Conservation (phyloP, 2,888 invertebrate genomes). For the Emmelina monodactyla region DNA sequence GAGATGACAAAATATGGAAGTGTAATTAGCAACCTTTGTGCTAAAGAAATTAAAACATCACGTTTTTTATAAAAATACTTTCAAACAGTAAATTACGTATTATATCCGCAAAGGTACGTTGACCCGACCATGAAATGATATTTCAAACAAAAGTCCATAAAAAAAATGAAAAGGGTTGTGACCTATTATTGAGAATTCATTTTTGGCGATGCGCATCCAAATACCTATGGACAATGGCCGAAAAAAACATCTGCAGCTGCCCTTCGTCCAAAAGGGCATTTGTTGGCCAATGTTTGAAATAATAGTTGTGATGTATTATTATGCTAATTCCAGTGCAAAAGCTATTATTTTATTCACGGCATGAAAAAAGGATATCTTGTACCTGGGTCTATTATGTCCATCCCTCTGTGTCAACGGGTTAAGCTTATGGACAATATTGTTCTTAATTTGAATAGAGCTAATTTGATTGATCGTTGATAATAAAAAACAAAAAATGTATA, state of each 20-base stretch:
- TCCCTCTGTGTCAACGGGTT: slow-evolving; percentile 30
- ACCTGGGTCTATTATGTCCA: background rate
- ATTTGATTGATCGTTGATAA: too few relatives aligned
- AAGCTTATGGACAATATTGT: slow-evolving; percentile 29
- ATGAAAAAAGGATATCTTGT: slow-evolving; percentile 22
- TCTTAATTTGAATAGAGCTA: too few relatives aligned
- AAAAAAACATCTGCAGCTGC: slow-evolving; percentile 46
- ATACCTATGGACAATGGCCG: slow-evolving; percentile 55
- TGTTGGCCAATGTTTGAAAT: slow-evolving; percentile 51
- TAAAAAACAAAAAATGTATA: slow-evolving; percentile 9
- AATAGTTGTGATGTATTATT: slow-evolving; percentile 55
- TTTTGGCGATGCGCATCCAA: slow-evolving; percentile 30
- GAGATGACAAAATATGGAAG: too few relatives aligned
- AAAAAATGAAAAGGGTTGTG: slow-evolving; percentile 27
- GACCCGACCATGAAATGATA: too few relatives aligned
- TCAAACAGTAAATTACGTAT: too few relatives aligned
- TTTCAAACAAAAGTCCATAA: too few relatives aligned
- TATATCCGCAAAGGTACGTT: too few relatives aligned
- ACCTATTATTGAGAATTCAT: slow-evolving; percentile 27
- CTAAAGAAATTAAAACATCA: too few relatives aligned
- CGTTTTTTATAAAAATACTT: too few relatives aligned
- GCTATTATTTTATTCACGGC: slow-evolving; percentile 54
- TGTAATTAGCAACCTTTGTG: too few relatives aligned
- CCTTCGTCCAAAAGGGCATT: slow-evolving; percentile 36
- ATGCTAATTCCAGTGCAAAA: slow-evolving; percentile 46